These are phyloP conservation scores for Gallinago media DNA, from an alignment of 2,113 vertebrate species.

Conservation along the genomic window DNA sequence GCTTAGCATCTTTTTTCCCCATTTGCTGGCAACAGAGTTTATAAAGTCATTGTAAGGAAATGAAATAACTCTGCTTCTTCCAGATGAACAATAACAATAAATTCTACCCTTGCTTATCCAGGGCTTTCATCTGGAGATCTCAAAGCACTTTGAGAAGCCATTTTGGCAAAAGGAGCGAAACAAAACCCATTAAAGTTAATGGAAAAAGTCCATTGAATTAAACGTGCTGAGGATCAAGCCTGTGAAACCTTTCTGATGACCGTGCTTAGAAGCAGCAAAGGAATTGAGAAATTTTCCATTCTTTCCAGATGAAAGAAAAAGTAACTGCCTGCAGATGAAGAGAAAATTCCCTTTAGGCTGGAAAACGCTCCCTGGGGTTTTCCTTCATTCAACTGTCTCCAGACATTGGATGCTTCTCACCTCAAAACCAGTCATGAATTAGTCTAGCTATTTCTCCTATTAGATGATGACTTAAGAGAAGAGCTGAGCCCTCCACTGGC, in stretches of 20 bases:
- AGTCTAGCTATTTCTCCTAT: neutral
- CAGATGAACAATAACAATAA: constrained; percentile 55
- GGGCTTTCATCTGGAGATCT: constrained; percentile 47
- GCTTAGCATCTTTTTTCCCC: neutral
- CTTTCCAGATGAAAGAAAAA: constrained; percentile 55
- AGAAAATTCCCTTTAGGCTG: constrained; percentile 27
- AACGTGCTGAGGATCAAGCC: constrained; percentile 24
- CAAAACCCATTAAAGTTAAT: constrained; percentile 55
- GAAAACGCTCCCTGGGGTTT: constrained; percentile 44
- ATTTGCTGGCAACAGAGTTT: constrained; percentile 11
- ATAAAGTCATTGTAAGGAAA: constrained; percentile 22
- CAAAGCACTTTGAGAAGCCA: constrained; percentile 35
- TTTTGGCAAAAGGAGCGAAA: constrained; percentile 46
- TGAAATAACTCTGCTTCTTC: constrained; percentile 39
- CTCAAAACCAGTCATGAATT: neutral
- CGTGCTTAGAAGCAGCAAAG: neutral
- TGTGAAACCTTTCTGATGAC: constrained; percentile 33
- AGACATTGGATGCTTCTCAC: neutral
- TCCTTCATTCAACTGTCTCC: neutral
- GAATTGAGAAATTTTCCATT: constrained; percentile 49
- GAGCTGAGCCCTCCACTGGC: neutral
- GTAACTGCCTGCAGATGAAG: constrained; percentile 29
- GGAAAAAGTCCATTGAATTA: constrained; percentile 38
- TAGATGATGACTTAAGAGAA: neutral
- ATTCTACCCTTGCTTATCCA: constrained; percentile 46